A percentile compares a stretch with the other conserved stretches of the same genome.
These are phyloP conservation scores for Oenanthe oenanthe DNA, from an alignment of 2,113 vertebrate species.

Conservation along the genomic window DNA sequence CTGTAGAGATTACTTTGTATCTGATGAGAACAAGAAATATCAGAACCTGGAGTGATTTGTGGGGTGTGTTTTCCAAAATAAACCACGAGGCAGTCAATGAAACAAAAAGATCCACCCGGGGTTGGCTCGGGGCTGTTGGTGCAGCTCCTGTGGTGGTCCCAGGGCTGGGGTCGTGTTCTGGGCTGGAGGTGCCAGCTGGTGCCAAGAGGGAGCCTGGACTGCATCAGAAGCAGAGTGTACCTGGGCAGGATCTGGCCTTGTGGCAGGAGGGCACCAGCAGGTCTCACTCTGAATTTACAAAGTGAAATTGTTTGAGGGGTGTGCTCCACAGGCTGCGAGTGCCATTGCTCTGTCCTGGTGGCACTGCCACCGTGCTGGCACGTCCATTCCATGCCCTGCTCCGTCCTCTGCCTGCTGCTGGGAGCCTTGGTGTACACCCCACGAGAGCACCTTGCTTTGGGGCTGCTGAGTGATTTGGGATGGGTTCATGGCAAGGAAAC, in stretches of 20 bases:
- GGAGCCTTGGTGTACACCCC: neutral
- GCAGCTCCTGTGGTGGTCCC: neutral
- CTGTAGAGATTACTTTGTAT: neutral
- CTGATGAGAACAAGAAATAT: neutral
- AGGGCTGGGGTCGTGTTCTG: neutral
- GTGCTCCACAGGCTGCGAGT: accelerated
- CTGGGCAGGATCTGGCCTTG: neutral
- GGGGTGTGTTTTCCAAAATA: neutral
- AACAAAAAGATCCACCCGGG: accelerated
- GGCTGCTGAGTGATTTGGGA: neutral
- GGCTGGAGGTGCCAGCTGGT: neutral
- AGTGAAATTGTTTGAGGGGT: neutral
- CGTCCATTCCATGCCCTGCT: neutral
- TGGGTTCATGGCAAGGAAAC: accelerated
- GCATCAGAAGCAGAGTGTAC: neutral
- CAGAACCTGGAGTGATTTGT: neutral
- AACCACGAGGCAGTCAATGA: neutral
- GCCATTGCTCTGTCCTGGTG: accelerated
- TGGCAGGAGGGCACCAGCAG: neutral
- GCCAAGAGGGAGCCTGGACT: neutral
- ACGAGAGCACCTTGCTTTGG: accelerated
- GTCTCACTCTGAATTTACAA: neutral
- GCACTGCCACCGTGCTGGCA: accelerated
- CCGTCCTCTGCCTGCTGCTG: accelerated
- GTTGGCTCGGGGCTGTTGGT: neutral